These are phyloP conservation scores for Propsilocerus akamusi DNA, from an alignment of 1,140 invertebrate genomes.

Conservation along the genomic window DNA sequence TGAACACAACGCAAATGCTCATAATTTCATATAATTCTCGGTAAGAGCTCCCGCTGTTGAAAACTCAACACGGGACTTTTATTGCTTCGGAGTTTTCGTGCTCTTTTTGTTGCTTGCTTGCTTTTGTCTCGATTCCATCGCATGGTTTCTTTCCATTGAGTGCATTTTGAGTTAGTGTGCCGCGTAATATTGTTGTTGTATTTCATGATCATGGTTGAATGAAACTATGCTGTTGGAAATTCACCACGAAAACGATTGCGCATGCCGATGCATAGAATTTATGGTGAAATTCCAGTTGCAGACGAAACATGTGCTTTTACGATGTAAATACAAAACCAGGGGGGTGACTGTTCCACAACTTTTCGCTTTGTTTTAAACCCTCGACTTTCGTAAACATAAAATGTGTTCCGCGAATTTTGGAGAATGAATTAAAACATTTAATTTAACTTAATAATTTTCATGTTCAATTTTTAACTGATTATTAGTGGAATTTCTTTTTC, in stretches of 20 bases:
- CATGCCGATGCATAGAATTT: background rate
- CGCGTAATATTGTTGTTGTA: background rate
- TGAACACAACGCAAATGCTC: background rate
- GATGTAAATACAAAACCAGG: too few species aligned
- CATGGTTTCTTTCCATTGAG: slow-evolving; percentile 1
- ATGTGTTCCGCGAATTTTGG: too few species aligned
- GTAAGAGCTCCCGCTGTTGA: background rate
- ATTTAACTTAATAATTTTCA: too few species aligned
- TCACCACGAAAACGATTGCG: background rate
- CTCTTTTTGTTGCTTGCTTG: too few species aligned
- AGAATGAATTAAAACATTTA: too few species aligned
- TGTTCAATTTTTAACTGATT: too few species aligned
- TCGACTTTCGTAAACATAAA: too few species aligned
- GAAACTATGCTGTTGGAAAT: background rate
- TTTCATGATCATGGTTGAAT: background rate
- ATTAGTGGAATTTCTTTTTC: too few species aligned
- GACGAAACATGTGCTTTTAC: background rate
- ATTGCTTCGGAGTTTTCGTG: too few species aligned
- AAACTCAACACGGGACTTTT: too few species aligned
- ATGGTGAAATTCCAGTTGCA: background rate
- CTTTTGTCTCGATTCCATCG: background rate
- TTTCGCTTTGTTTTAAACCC: too few species aligned
- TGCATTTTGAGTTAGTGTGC: background rate
- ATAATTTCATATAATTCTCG: background rate
- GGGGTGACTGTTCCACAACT: too few species aligned